Percentiles rank a stretch among this genome's conserved stretches.
Evolutionary conservation across 2,888 invertebrate species (phyloP).

Genomic region (Perithous albicinctus): DNA sequence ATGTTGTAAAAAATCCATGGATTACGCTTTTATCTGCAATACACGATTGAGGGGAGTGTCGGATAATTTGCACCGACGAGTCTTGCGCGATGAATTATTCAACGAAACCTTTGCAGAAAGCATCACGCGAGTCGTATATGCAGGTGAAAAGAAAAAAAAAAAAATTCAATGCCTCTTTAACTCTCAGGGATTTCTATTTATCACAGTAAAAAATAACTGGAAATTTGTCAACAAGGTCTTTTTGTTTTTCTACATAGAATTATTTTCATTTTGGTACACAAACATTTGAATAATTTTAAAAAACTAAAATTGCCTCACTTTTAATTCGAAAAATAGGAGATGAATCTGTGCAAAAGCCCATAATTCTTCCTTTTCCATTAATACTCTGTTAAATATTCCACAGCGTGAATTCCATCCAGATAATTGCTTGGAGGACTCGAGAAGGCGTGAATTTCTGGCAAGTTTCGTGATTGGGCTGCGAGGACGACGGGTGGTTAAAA

Average conservation of each 20-base stretch:
- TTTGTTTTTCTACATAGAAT: no score
- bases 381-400: slow-evolving; percentile 31
- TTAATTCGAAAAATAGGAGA: no score
- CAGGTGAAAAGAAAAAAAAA: no score
- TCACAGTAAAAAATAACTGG: no score
- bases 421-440: slow-evolving; percentile 43
- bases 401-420: slow-evolving; percentile 52
- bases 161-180: slow-evolving; percentile 48
- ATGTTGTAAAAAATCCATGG: background rate
- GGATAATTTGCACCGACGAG: slow-evolving; percentile 30
- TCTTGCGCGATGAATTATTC: slow-evolving; percentile 62
- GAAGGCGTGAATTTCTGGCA: slow-evolving; percentile 29
- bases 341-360: slow-evolving; percentile 17
- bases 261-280: no score
- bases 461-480: background rate
- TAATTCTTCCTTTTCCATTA: slow-evolving; percentile 3
- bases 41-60: slow-evolving; percentile 30
- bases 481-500: slow-evolving; percentile 11
- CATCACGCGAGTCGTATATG: slow-evolving; percentile 1
- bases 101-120: slow-evolving; percentile 31
- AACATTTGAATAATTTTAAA: no score
- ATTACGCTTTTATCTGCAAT: slow-evolving; percentile 21
- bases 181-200: slow-evolving; percentile 18
- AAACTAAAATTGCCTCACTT: no score
- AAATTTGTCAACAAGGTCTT: no score